phyloP scores from a whole-genome alignment of 2,888 invertebrate species.

The Rhamnusium bicolor region DNA sequence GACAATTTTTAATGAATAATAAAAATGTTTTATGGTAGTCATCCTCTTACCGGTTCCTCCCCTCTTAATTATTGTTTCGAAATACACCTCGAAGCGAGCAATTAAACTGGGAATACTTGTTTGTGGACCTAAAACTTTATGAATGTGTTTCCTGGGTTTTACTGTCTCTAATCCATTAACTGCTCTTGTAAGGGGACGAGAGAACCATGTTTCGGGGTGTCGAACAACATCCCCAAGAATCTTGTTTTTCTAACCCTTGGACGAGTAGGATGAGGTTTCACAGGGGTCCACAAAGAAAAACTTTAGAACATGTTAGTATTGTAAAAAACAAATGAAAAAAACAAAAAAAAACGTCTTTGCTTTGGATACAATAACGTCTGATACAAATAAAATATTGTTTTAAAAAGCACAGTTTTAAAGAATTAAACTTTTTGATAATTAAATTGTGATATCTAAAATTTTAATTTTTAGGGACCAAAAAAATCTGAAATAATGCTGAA shows the following conservation, averaged over 20 bases:
- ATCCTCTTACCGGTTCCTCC: not conserved
- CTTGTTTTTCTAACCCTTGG: not conserved
- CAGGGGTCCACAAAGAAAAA: not conserved
- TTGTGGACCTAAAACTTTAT: not conserved
- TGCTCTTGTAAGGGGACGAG: not conserved
- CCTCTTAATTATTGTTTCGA: not conserved
- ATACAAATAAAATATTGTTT: too few relatives aligned
- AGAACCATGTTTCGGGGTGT: slow-evolving; percentile 1
- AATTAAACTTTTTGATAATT: too few relatives aligned
- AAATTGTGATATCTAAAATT: too few relatives aligned
- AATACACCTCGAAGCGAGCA: slow-evolving; percentile 2
- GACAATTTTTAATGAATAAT: too few relatives aligned
- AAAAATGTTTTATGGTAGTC: too few relatives aligned
- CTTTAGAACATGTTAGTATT: not conserved
- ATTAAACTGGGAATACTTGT: slow-evolving; percentile 11
- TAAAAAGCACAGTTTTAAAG: too few relatives aligned
- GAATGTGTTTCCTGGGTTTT: not conserved
- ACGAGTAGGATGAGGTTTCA: not conserved
- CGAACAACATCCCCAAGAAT: slow-evolving; percentile 2
- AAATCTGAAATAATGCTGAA: too few relatives aligned
- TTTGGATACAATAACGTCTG: too few relatives aligned
- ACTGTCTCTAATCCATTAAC: slow-evolving; percentile 14
- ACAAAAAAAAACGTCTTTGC: too few relatives aligned
- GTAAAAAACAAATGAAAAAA: too few relatives aligned
- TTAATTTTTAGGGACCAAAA: too few relatives aligned